A percentile compares a stretch with the other conserved stretches of the same genome.
Conservation (phyloP, 2,888 invertebrate species). For the Campoplex nolae region DNA sequence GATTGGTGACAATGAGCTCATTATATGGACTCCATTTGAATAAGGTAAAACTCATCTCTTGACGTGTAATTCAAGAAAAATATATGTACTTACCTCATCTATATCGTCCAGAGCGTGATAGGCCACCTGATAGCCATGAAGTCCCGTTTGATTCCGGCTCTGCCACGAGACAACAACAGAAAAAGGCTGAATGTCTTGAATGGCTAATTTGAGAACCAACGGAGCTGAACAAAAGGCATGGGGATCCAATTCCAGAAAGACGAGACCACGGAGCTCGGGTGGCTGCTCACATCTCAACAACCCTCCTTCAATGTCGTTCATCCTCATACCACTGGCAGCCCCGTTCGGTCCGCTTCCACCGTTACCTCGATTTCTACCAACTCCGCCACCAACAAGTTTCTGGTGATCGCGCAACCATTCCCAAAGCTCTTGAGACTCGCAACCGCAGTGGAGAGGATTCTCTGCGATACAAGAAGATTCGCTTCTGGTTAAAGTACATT, state of each 20-base stretch:
- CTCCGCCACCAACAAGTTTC: constrained; percentile 88
- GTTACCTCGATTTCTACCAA: constrained; percentile 82
- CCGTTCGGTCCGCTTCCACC: constrained; percentile 80
- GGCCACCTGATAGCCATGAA: constrained; percentile 94
- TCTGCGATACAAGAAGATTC: constrained; percentile 85
- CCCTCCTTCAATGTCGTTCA: constrained; percentile 80
- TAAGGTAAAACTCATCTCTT: not conserved
- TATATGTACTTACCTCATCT: constrained; percentile 85
- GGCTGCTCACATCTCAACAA: constrained; percentile 93
- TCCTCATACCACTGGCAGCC: constrained; percentile 77
- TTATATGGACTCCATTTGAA: not conserved
- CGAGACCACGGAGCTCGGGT: constrained; percentile 90
- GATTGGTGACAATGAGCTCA: not conserved
- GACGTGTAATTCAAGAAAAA: not conserved
- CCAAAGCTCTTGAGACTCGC: constrained; percentile 96
- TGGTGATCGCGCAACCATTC: constrained; percentile 96
- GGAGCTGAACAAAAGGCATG: constrained; percentile 94
- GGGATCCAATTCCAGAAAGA: constrained; percentile 92
- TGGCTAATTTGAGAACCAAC: constrained; percentile 93
- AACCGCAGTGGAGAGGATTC: constrained; percentile 95
- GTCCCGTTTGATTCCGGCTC: constrained; percentile 93
- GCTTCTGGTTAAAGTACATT: constrained; percentile 18
- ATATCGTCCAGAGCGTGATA: constrained; percentile 90
- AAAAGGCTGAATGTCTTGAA: constrained; percentile 95
- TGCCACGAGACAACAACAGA: constrained; percentile 96